Percentiles rank a stretch among this genome's conserved stretches.
Evolutionary conservation across 2,888 invertebrate genomes (phyloP).

Genomic region (Brenthis ino): DNA sequence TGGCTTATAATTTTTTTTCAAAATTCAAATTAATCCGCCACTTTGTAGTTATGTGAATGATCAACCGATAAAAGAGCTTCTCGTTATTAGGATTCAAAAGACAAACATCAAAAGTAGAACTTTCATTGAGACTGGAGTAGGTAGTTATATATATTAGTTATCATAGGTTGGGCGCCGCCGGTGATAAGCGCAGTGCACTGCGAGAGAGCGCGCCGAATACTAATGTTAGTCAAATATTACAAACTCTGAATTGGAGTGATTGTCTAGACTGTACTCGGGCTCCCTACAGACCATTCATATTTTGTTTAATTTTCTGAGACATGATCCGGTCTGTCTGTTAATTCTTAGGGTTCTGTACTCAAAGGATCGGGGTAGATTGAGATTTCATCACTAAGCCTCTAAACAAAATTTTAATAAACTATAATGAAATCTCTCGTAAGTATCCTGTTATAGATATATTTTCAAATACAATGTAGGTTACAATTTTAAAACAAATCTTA

Average conservation of each 20-base stretch:
- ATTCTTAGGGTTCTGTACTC: not conserved
- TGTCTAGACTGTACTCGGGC: conserved; percentile 6
- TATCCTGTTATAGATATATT: too few species aligned
- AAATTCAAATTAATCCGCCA: too few species aligned
- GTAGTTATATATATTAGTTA: not conserved
- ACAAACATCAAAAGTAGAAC: not conserved
- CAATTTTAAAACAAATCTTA: too few species aligned
- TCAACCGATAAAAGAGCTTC: too few species aligned
- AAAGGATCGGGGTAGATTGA: too few species aligned
- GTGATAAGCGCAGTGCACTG: not conserved
- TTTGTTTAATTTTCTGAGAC: not conserved
- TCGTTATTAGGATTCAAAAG: too few species aligned
- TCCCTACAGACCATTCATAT: conserved; percentile 6
- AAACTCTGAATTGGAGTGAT: not conserved
- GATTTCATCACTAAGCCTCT: too few species aligned
- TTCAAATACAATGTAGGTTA: too few species aligned
- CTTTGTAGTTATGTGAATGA: too few species aligned
- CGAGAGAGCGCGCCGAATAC: not conserved
- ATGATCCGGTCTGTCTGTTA: not conserved
- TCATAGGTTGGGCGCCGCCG: not conserved
- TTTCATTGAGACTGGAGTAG: not conserved
- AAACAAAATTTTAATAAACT: too few species aligned
- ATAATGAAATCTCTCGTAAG: too few species aligned
- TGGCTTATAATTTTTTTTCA: too few species aligned
- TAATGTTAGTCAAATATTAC: conserved; percentile 9